Conservation (phyloP, 2,113 vertebrate genomes). For the Rhadina sibilatrix region DNA sequence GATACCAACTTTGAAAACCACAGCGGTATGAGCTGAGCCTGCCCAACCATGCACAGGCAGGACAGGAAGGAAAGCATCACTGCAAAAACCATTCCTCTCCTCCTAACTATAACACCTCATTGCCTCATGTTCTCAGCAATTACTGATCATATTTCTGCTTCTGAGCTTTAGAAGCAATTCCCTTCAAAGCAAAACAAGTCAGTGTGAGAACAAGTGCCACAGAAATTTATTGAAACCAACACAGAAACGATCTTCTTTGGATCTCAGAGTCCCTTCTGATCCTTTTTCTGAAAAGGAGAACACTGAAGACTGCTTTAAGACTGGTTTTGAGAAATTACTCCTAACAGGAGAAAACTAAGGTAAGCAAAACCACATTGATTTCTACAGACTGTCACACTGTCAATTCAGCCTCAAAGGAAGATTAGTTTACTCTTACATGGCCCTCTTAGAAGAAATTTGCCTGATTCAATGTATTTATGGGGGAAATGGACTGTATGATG, state of each 20-base stretch:
- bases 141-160: neutral
- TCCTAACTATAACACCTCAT: neutral
- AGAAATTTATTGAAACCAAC: neutral
- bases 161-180: neutral
- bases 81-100: neutral
- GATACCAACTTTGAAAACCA: neutral
- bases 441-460: neutral
- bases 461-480: neutral
- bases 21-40: neutral
- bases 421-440: neutral
- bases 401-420: neutral
- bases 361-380: neutral
- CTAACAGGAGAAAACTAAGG: neutral
- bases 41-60: neutral
- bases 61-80: neutral
- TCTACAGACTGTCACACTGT: neutral
- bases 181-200: neutral
- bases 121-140: neutral
- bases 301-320: neutral
- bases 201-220: neutral
- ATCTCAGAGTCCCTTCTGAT: neutral
- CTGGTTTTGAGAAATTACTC: neutral
- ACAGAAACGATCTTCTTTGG: neutral
- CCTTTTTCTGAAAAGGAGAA: neutral
- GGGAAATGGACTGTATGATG: neutral